Evolutionary conservation across 2,888 invertebrate species (phyloP), one percentile per base, ranked within the genome.

Genomic region (Pheosia gnoma): DNA sequence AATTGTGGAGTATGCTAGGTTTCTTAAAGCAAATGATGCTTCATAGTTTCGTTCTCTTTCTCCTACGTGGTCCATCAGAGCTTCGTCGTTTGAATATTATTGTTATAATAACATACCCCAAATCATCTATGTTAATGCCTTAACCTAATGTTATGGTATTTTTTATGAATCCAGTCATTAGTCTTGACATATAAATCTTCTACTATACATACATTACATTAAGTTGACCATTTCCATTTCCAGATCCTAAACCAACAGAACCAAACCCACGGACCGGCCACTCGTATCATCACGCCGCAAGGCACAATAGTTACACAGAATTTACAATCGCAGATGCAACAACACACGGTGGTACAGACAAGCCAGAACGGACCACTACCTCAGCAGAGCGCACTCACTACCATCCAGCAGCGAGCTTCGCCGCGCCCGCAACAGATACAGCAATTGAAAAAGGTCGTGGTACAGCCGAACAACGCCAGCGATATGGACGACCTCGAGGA

Each of bases 401-500:
- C 79, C 43, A 78, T 88, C 62, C 82, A 85, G 6, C 90, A 90
- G 70, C 77, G 90, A 59, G 71, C 75, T 59, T 77, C 75, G 51
- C 75, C 75, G 38, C 75, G 75, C 57, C 75, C 71, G 56, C 89
- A 89, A 84, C 73, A 77, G 41, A 60, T 72, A 10, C 75, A 73
- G 59, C 86, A 86, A 74, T 81, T 84, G 1, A 91, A 90, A 59
- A 89, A 92, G 78, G 91, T 91, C 13, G 82, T 85, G n/a, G 91
- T 91, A 0, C 91, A 90, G 75, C 90, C 91, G 2, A 93, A 91
- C 67, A 91, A 91, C 65, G 90, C 93, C 0, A 91, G 85, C 60
- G 94, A 93, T 62, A 89, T 94, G 89, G 94, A 93, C 63, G 94
- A 94, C 77, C 84, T 94, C 41, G 94, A 94, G 75, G 94, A 94